These are phyloP conservation scores for Oncopeltus fasciatus DNA, from an alignment of 1,140 invertebrate species.

Conservation along the genomic window DNA sequence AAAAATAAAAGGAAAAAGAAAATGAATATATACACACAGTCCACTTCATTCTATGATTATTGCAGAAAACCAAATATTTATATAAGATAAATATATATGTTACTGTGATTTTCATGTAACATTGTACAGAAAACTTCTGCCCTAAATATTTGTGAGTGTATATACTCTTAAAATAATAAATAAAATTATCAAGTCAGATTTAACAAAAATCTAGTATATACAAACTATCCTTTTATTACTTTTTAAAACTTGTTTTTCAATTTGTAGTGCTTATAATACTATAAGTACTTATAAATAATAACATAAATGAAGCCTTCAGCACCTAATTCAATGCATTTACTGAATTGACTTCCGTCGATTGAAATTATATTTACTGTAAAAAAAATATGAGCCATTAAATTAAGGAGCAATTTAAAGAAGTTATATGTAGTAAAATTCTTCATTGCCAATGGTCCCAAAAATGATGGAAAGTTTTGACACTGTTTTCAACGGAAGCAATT, in stretches of 20 bases:
- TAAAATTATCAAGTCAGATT: neutral
- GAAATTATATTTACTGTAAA: neutral
- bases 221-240: constrained; percentile 5
- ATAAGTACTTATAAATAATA: constrained; percentile 12
- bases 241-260: no score
- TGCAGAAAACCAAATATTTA: no score
- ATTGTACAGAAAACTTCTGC: no score
- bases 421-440: neutral
- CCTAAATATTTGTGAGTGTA: neutral
- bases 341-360: neutral
- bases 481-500: neutral
- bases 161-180: neutral
- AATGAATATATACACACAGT: no score
- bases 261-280: neutral
- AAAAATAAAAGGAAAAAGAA: no score
- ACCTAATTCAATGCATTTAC: constrained; percentile 10
- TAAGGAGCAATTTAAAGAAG: neutral
- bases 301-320: constrained; percentile 5
- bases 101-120: no score
- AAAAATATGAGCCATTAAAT: neutral
- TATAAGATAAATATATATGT: no score
- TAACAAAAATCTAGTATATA: constrained; percentile 8
- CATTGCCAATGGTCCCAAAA: constrained; percentile 8
- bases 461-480: constrained; percentile 5
- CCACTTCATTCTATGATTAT: no score